Conservation (phyloP, 1,140 invertebrate genomes). For the Leptinotarsa lineolata region DNA sequence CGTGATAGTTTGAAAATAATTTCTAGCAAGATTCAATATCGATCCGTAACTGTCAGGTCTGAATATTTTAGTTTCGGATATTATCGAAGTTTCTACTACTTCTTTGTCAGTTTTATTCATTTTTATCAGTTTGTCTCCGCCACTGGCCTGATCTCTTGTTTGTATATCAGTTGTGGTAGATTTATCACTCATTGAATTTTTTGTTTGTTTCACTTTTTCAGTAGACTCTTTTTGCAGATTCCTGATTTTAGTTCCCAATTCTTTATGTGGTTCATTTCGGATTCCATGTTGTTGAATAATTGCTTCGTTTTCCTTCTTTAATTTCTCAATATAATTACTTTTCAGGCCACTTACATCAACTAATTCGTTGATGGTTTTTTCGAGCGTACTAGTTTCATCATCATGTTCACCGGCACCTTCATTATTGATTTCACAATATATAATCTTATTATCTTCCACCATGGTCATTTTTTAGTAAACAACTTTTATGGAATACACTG, state of each 20-base stretch:
- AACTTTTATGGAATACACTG: slow-evolving; percentile 15
- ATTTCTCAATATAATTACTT: background rate
- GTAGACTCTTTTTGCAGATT: background rate
- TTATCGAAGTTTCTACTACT: background rate
- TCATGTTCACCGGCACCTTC: background rate
- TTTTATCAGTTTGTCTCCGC: background rate
- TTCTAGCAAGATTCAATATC: background rate
- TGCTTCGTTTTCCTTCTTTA: background rate
- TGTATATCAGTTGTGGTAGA: slow-evolving; percentile 8
- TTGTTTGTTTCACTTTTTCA: slow-evolving; percentile 10
- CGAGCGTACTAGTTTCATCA: background rate
- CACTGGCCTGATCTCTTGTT: background rate
- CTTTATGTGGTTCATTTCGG: background rate
- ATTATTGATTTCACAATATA: background rate
- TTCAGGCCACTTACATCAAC: slow-evolving; percentile 8
- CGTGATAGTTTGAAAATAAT: background rate
- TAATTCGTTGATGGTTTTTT: slow-evolving; percentile 8
- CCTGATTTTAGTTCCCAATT: slow-evolving; percentile 7
- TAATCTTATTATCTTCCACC: slow-evolving; percentile 11
- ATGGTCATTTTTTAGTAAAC: slow-evolving; percentile 6
- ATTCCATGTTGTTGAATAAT: slow-evolving; percentile 8
- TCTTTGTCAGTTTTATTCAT: slow-evolving; percentile 1
- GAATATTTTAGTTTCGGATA: background rate
- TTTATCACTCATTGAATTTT: slow-evolving; percentile 10
- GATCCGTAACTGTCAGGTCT: background rate